Evolutionary conservation across 1,140 invertebrate genomes (phyloP).

Genomic region (Scaptomyza hsui): DNA sequence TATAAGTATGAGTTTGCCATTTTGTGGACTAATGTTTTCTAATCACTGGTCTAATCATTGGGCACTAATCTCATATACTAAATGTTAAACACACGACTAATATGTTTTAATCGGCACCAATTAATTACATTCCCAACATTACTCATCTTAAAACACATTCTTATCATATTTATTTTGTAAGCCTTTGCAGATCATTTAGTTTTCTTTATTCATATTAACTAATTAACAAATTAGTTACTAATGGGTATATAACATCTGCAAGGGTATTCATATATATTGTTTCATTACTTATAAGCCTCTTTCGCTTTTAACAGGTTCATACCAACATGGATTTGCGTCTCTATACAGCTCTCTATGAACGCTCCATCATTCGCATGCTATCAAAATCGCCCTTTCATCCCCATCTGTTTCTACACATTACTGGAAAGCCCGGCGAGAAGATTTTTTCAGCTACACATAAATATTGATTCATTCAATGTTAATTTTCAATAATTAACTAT

Average conservation of each 20-base stretch:
- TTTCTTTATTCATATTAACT: too few relatives aligned
- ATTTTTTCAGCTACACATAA: constrained; percentile 53
- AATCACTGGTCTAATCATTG: constrained; percentile 65
- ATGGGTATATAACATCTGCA: too few relatives aligned
- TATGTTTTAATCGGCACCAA: not conserved
- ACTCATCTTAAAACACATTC: not conserved
- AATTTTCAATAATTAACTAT: not conserved
- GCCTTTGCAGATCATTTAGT: too few relatives aligned
- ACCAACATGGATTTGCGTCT: constrained; percentile 46
- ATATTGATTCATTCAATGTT: not conserved
- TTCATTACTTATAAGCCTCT: not conserved
- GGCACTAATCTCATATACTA: constrained; percentile 55
- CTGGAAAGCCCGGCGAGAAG: constrained; percentile 67
- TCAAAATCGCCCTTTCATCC: constrained; percentile 58
- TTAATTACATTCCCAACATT: not conserved
- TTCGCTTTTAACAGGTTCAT: constrained; percentile 44
- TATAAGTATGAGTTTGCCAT: constrained; percentile 63
- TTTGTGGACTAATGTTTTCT: constrained; percentile 67
- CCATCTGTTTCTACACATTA: constrained; percentile 72
- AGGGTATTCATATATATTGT: not conserved
- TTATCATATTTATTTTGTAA: not conserved
- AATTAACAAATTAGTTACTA: too few relatives aligned
- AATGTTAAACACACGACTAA: constrained; percentile 4
- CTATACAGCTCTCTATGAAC: constrained; percentile 60
- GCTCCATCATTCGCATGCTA: constrained; percentile 71